Percentiles rank a stretch among this genome's conserved stretches.
These are phyloP conservation scores for Pseudomyrmex flavicornis DNA, from an alignment of 1,140 invertebrate genomes.

Conservation along the genomic window DNA sequence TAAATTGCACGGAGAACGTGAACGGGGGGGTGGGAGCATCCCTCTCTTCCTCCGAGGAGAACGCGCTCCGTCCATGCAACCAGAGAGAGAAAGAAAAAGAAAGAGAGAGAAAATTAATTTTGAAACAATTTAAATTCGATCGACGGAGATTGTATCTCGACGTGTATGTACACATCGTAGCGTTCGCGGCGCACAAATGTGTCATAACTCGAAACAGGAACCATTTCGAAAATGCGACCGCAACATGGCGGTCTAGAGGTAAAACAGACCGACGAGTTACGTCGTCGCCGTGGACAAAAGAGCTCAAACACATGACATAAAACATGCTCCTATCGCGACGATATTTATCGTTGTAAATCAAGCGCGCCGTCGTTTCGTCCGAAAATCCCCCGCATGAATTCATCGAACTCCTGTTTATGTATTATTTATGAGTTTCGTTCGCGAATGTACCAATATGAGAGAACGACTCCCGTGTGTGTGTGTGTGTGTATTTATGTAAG, in stretches of 20 bases:
- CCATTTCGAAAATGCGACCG: slow-evolving; percentile 39
- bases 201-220: slow-evolving; percentile 16
- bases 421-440: slow-evolving; percentile 47
- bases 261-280: not conserved
- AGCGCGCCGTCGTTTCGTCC: slow-evolving; percentile 4
- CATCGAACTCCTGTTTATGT: slow-evolving; percentile 14
- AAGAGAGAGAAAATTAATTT: no score
- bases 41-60: not conserved
- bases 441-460: not conserved
- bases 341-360: slow-evolving; percentile 18
- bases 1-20: not conserved
- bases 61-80: not conserved
- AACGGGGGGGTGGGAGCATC: no score
- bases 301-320: slow-evolving; percentile 30
- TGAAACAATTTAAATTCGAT: not conserved
- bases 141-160: not conserved
- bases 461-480: not conserved
- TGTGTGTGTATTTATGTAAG: no score
- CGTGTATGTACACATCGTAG: not conserved
- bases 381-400: slow-evolving; percentile 13
- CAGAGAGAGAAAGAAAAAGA: no score
- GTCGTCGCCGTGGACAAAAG: slow-evolving; percentile 3
- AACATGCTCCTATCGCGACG: not conserved
- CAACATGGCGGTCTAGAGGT: slow-evolving; percentile 43
- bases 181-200: not conserved